phyloP scores from a whole-genome alignment of 2,113 vertebrate genomes.

The Kobus ellipsiprymnus region DNA sequence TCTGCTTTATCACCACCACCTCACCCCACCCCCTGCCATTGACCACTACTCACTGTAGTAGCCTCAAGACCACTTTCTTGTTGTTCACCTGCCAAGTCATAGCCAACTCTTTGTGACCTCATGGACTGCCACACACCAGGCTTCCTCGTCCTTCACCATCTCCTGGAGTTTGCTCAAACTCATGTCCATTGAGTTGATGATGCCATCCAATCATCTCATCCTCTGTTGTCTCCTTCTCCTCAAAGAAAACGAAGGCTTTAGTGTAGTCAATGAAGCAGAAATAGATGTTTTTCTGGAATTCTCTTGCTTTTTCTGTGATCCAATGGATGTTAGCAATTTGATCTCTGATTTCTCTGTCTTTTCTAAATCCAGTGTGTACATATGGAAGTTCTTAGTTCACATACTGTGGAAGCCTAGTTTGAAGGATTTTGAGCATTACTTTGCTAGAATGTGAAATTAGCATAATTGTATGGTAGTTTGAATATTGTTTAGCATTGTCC shows the following conservation, averaged over 20 bases:
- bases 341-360: background rate
- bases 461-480: background rate
- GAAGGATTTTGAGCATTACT: background rate
- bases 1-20: background rate
- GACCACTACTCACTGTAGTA: background rate
- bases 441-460: background rate
- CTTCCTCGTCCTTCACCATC: background rate
- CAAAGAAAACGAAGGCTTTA: background rate
- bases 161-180: background rate
- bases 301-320: background rate
- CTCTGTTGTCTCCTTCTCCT: background rate
- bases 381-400: background rate
- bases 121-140: background rate
- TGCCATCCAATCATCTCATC: background rate
- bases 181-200: background rate
- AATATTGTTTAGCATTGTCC: background rate
- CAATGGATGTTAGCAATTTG: background rate
- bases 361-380: background rate
- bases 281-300: background rate
- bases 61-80: background rate
- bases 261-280: background rate
- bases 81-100: background rate
- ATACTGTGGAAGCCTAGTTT: background rate
- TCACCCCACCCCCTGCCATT: fast-evolving
- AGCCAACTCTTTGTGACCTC: background rate